These are phyloP conservation scores for Cyanocitta stelleri DNA, from an alignment of 2,113 vertebrate species.

Conservation along the genomic window DNA sequence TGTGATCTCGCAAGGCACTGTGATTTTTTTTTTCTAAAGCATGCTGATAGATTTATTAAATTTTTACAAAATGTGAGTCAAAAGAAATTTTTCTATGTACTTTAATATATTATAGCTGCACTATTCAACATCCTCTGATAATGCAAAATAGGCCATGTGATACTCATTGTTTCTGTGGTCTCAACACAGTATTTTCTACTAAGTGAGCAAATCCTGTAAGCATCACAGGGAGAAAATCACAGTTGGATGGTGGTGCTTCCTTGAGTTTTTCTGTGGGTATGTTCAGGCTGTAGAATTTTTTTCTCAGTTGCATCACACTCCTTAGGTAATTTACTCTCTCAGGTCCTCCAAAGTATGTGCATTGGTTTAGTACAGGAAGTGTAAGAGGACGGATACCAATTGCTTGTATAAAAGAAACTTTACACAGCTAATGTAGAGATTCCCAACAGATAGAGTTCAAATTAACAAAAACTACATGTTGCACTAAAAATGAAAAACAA, in stretches of 20 bases:
- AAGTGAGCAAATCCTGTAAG: not conserved
- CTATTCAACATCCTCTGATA: not conserved
- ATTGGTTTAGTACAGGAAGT: not conserved
- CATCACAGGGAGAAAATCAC: not conserved
- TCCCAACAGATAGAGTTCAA: not conserved
- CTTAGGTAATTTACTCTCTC: not conserved
- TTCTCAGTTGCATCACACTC: not conserved
- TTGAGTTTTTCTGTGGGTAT: not conserved
- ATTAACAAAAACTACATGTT: not conserved
- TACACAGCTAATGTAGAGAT: not conserved
- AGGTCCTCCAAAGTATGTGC: not conserved
- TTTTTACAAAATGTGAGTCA: constrained; percentile 10
- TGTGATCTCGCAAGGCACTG: constrained; percentile 41
- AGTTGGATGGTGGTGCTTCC: not conserved
- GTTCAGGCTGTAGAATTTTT: not conserved
- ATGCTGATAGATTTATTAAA: constrained; percentile 40
- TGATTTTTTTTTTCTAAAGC: constrained; percentile 9
- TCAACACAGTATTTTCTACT: not conserved
- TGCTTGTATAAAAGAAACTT: not conserved
- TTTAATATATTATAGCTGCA: not conserved
- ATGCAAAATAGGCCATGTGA: not conserved
- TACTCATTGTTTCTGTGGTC: not conserved
- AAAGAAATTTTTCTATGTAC: constrained; percentile 14
- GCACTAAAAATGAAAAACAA: not conserved
- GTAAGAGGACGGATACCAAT: not conserved